These are phyloP conservation scores for Sarcophaga subvicina DNA, from an alignment of 2,888 invertebrate genomes.

Conservation along the genomic window DNA sequence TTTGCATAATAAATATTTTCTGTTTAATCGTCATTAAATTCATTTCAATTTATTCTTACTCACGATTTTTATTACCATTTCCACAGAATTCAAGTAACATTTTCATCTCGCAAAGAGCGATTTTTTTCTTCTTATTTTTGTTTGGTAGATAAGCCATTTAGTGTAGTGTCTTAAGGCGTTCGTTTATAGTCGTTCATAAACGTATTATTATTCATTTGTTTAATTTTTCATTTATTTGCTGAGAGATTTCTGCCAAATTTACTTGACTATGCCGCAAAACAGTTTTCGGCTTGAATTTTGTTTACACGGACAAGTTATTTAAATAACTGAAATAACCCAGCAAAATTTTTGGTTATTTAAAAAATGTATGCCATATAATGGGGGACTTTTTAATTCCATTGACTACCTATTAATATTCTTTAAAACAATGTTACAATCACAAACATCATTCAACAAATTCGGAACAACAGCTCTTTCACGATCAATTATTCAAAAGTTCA, in stretches of 20 bases:
- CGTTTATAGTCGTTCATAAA: background rate
- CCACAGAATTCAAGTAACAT: background rate
- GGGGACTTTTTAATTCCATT: no score
- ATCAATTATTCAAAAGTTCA: no score
- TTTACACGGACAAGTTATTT: background rate
- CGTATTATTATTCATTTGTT: constrained; percentile 2
- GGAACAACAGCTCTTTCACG: no score
- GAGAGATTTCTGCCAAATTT: constrained; percentile 28
- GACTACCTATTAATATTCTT: no score
- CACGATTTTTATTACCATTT: background rate
- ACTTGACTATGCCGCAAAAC: constrained; percentile 31
- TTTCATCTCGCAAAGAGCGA: background rate
- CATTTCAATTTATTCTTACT: constrained; percentile 11
- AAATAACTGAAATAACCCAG: background rate
- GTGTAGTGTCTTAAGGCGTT: constrained; percentile 7
- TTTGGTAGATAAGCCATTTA: constrained; percentile 12
- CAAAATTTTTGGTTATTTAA: background rate
- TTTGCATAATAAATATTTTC: background rate
- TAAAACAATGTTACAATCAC: no score
- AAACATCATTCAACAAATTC: no score
- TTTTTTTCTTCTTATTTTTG: background rate
- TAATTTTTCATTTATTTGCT: constrained; percentile 10
- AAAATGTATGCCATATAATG: no score
- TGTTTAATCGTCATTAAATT: background rate
- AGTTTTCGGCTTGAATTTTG: background rate